Percentiles rank a stretch among this genome's conserved stretches.
Conservation (phyloP, 2,888 invertebrate species). For the Glaucopsyche alexis region DNA sequence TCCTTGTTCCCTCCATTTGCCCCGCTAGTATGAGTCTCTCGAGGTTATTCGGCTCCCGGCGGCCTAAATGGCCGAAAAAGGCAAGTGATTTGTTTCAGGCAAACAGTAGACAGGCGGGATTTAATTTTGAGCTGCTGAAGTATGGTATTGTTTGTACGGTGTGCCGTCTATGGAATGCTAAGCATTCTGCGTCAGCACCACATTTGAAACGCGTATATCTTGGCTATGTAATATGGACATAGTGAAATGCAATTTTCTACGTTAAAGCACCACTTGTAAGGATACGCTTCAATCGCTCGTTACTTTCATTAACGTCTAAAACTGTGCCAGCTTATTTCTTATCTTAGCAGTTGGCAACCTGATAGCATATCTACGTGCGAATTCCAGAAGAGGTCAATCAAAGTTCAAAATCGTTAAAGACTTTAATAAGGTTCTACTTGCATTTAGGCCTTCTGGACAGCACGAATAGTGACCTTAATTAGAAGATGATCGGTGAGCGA, state of each 20-base stretch:
- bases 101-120: too few species aligned
- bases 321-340: constrained; percentile 10
- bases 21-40: too few species aligned
- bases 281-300: constrained; percentile 14
- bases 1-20: too few species aligned
- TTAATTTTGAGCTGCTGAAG: too few species aligned
- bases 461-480: not conserved
- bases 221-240: too few species aligned
- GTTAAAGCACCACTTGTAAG: not conserved
- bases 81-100: too few species aligned
- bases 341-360: constrained; percentile 15
- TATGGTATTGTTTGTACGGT: too few species aligned
- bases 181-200: too few species aligned
- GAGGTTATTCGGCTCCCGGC: too few species aligned
- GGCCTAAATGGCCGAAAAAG: too few species aligned
- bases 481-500: not conserved
- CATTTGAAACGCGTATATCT: too few species aligned
- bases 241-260: not conserved
- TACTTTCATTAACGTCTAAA: constrained; percentile 21
- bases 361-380: not conserved
- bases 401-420: constrained; percentile 5
- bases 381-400: constrained; percentile 12
- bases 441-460: not conserved
- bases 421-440: not conserved
- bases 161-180: too few species aligned